Evolutionary conservation across 1,140 invertebrate species (phyloP).

Genomic region (Galleria mellonella): DNA sequence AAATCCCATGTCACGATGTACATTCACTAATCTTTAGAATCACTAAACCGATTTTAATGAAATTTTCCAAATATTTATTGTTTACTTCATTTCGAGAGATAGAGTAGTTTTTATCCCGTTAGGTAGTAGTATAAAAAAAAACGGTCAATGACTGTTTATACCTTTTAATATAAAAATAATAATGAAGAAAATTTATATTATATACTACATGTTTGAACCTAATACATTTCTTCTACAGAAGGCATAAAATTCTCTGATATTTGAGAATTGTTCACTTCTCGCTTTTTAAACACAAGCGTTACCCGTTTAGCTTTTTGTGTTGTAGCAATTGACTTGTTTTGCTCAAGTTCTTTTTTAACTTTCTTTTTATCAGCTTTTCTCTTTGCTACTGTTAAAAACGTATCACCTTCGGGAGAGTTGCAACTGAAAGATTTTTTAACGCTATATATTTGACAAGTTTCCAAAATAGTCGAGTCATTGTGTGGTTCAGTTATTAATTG

Average conservation of each 20-base stretch:
- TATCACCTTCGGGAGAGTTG: slow-evolving; percentile 29
- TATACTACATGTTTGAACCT: neutral
- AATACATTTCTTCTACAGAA: slow-evolving; percentile 47
- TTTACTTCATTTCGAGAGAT: no score
- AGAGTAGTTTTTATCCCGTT: no score
- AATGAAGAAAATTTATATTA: no score
- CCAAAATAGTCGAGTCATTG: slow-evolving; percentile 12
- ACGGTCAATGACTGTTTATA: no score
- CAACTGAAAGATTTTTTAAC: slow-evolving; percentile 38
- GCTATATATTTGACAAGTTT: slow-evolving; percentile 42
- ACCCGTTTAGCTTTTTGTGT: slow-evolving; percentile 8
- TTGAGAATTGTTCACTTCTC: slow-evolving; percentile 30
- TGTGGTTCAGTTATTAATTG: slow-evolving; percentile 11
- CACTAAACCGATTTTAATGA: no score
- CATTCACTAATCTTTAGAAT: no score
- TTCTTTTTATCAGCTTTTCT: slow-evolving; percentile 28
- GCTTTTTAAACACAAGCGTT: slow-evolving; percentile 22
- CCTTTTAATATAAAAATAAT: no score
- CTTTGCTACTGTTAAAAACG: slow-evolving; percentile 25
- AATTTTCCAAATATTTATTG: no score
- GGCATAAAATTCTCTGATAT: slow-evolving; percentile 39
- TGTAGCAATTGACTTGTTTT: slow-evolving; percentile 9
- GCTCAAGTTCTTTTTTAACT: slow-evolving; percentile 21
- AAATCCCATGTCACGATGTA: no score
- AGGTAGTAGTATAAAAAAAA: no score